These are phyloP conservation scores for Tangara arthus DNA, from an alignment of 2,797 vertebrate genomes.

Conservation along the genomic window DNA sequence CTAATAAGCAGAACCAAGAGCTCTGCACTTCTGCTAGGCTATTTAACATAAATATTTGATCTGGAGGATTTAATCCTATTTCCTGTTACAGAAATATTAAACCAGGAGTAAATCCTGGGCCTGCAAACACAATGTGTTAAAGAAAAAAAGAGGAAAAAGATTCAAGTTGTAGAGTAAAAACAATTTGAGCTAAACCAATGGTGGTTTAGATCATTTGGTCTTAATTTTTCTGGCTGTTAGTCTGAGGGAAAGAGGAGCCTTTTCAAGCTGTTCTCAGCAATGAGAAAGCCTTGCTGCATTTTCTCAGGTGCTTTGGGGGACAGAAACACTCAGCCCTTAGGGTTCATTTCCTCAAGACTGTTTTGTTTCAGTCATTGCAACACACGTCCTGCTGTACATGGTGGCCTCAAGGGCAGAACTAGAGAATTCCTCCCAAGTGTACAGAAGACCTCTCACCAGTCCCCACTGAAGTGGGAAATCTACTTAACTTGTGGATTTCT, in stretches of 20 bases:
- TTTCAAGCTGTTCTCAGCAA: background rate
- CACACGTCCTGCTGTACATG: fast-evolving
- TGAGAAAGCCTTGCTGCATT: background rate
- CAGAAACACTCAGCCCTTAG: background rate
- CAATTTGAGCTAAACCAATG: background rate
- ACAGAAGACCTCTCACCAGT: background rate
- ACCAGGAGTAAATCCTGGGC: background rate
- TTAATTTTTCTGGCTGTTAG: background rate
- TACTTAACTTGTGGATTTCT: background rate
- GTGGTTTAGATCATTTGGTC: background rate
- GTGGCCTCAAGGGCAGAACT: background rate
- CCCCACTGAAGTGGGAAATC: background rate
- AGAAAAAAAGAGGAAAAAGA: background rate
- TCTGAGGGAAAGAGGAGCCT: background rate
- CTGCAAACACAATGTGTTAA: background rate
- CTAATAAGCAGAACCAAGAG: background rate
- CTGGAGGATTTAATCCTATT: background rate
- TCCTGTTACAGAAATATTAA: background rate
- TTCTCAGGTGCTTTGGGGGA: background rate
- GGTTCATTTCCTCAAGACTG: background rate
- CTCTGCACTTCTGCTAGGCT: background rate
- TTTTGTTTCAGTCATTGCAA: background rate
- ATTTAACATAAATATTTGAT: background rate
- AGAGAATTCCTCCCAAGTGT: background rate
- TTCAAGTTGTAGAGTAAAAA: background rate